phyloP scores from a whole-genome alignment of 2,113 vertebrate genomes.

The Microtus pennsylvanicus region DNA sequence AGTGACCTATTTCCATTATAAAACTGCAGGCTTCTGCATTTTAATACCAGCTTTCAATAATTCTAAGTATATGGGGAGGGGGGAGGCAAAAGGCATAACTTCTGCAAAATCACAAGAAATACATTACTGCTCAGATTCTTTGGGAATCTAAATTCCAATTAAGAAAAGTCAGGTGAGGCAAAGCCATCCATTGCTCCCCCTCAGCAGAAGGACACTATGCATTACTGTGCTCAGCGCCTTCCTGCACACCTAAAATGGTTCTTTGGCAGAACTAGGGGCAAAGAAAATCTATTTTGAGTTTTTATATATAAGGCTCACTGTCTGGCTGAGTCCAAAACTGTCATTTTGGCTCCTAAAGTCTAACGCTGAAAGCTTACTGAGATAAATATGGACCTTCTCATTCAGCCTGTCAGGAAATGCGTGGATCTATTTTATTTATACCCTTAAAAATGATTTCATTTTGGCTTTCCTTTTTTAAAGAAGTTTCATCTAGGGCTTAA shows the following conservation, averaged over 20 bases:
- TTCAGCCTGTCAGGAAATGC: constrained; percentile 78
- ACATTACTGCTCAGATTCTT: constrained; percentile 54
- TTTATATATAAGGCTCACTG: constrained; percentile 73
- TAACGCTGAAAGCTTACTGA: constrained; percentile 77
- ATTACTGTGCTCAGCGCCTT: constrained; percentile 63
- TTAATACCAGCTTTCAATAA: constrained; percentile 60
- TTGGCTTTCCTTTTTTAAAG: constrained; percentile 75
- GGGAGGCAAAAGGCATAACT: constrained; percentile 31
- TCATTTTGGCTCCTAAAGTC: constrained; percentile 75
- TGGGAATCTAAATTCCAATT: constrained; percentile 60
- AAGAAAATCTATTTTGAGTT: constrained; percentile 80
- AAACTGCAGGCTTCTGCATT: constrained; percentile 49
- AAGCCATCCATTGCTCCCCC: constrained; percentile 46
- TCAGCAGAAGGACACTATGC: constrained; percentile 63
- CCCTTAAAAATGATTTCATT: constrained; percentile 77
- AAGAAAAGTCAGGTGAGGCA: constrained; percentile 47
- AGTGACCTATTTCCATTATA: constrained; percentile 55
- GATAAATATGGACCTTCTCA: constrained; percentile 77
- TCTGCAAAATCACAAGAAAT: constrained; percentile 56
- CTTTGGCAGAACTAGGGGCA: constrained; percentile 73
- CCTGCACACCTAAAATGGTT: constrained; percentile 74
- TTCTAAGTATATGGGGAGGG: neutral
- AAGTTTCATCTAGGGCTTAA: constrained; percentile 70
- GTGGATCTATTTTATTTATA: constrained; percentile 78
- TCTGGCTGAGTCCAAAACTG: constrained; percentile 77